Percentiles rank a stretch among this genome's conserved stretches.
These are phyloP conservation scores for fruit fly (Drosophila melanogaster) DNA, from an alignment of 1,140 invertebrate genomes.

Conservation along the genomic window DNA sequence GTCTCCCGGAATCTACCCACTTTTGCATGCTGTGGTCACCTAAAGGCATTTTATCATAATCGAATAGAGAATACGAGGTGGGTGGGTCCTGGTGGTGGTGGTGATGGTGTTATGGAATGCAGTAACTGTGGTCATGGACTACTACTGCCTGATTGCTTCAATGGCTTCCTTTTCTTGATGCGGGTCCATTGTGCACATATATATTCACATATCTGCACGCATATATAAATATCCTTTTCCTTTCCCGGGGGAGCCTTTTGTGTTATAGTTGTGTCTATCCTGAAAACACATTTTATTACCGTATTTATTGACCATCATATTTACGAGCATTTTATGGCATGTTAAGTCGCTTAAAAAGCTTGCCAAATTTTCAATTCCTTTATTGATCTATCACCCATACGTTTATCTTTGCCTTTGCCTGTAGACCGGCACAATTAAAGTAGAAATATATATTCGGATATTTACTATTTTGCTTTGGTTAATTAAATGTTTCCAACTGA, in stretches of 20 bases:
- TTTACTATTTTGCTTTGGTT: conserved; percentile 24
- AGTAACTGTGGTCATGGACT: conserved; percentile 54
- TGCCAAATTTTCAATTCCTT: conserved; percentile 46
- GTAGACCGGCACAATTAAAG: conserved; percentile 13
- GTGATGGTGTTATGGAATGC: conserved; percentile 11
- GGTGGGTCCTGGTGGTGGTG: conserved; percentile 3
- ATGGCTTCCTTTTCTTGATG: conserved; percentile 67
- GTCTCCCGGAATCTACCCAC: conserved; percentile 11
- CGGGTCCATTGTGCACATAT: conserved; percentile 64
- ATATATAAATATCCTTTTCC: conserved; percentile 34
- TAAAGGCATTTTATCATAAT: conserved; percentile 78
- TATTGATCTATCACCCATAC: conserved; percentile 55
- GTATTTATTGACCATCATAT: conserved; percentile 76
- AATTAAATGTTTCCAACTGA: conserved; percentile 42
- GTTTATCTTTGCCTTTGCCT: too few species aligned
- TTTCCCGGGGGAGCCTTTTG: conserved; percentile 52
- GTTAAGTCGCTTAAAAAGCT: conserved; percentile 65
- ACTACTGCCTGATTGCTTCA: conserved; percentile 63
- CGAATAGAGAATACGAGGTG: conserved; percentile 36
- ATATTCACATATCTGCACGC: conserved; percentile 21
- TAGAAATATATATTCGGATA: background rate
- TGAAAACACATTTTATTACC: conserved; percentile 69
- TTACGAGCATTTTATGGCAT: conserved; percentile 64
- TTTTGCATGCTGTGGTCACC: conserved; percentile 65
- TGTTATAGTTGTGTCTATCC: conserved; percentile 56